A percentile compares a stretch with the other conserved stretches of the same genome.
phyloP scores from a whole-genome alignment of 2,113 vertebrate genomes.

The Plestiodon gilberti region DNA sequence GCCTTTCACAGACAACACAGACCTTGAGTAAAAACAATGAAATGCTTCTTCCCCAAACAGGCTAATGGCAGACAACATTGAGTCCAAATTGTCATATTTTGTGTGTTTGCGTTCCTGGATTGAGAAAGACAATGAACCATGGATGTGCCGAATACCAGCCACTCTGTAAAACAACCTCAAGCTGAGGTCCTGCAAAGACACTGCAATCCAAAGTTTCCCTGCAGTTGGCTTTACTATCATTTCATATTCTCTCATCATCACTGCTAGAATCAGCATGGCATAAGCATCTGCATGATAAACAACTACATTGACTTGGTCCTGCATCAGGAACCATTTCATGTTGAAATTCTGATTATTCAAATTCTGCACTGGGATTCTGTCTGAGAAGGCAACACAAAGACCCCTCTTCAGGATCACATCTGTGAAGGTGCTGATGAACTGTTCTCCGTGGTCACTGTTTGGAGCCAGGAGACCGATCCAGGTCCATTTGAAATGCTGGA shows the following conservation, averaged over 20 bases:
- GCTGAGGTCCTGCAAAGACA: not conserved
- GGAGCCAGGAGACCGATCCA: not conserved
- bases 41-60: not conserved
- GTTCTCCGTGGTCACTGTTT: not conserved
- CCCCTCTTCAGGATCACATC: not conserved
- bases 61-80: not conserved
- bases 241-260: too few species aligned
- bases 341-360: too few species aligned
- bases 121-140: not conserved
- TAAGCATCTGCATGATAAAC: too few species aligned
- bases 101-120: not conserved
- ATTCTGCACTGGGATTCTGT: too few species aligned
- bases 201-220: not conserved
- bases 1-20: not conserved
- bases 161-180: rapidly evolving
- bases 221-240: too few species aligned
- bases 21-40: not conserved
- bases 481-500: not conserved
- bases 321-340: too few species aligned
- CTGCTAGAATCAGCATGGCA: too few species aligned
- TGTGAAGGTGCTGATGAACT: not conserved
- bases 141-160: not conserved
- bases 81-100: not conserved
- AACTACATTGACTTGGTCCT: too few species aligned
- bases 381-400: not conserved